These are phyloP conservation scores for Brachionus manjavacas DNA, from an alignment of 1,140 invertebrate genomes.

Conservation along the genomic window DNA sequence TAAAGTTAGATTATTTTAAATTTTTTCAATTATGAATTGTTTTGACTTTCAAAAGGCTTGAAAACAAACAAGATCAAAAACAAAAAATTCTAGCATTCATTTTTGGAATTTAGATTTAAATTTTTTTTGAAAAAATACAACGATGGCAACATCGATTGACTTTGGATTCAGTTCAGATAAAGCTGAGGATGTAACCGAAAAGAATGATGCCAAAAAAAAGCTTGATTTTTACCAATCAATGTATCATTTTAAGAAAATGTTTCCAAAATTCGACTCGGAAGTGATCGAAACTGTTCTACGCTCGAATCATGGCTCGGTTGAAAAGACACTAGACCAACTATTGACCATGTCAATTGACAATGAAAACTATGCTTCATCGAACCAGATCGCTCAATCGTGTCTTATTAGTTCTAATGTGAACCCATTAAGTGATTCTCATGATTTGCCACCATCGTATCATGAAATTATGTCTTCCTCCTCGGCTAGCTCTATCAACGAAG, in stretches of 20 bases:
- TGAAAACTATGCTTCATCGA: neutral
- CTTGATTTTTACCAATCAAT: slow-evolving; percentile 33
- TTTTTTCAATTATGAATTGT: neutral
- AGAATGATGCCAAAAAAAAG: neutral
- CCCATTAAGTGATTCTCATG: neutral
- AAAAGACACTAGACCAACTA: slow-evolving; percentile 25
- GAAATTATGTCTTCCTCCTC: slow-evolving; percentile 4
- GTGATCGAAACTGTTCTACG: slow-evolving; percentile 6
- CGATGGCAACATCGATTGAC: neutral
- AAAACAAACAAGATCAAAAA: neutral
- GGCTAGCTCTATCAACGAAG: neutral
- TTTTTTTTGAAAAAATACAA: neutral
- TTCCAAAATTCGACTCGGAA: slow-evolving; percentile 38
- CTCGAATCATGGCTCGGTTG: slow-evolving; percentile 18
- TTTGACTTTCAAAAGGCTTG: neutral
- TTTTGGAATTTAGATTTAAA: neutral
- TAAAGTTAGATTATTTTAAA: neutral
- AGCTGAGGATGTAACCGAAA: neutral
- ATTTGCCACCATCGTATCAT: slow-evolving; percentile 22
- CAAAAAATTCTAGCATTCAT: neutral
- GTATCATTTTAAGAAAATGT: slow-evolving; percentile 41
- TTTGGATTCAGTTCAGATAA: neutral
- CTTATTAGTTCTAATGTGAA: neutral
- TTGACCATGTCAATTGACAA: slow-evolving; percentile 19
- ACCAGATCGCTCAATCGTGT: neutral